These are phyloP conservation scores for Tragelaphus scriptus DNA, from an alignment of 2,113 vertebrate species.

Conservation along the genomic window DNA sequence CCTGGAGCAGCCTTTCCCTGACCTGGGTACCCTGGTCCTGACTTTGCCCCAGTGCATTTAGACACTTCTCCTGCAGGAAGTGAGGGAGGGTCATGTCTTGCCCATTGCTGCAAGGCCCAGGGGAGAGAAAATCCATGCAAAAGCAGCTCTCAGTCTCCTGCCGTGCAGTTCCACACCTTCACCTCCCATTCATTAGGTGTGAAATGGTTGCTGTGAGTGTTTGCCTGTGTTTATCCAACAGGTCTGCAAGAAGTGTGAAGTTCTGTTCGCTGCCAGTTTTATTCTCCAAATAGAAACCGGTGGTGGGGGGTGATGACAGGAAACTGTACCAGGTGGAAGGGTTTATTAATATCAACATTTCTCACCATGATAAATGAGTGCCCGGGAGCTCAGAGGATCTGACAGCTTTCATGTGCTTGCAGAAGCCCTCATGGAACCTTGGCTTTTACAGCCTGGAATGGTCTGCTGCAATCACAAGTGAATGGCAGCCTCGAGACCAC, in stretches of 20 bases:
- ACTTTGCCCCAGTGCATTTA: not conserved
- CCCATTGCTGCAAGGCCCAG: not conserved
- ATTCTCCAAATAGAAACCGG: conserved; percentile 37
- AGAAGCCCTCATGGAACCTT: not conserved
- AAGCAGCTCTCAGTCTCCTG: not conserved
- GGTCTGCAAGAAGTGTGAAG: conserved; percentile 10
- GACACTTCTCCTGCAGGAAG: not conserved
- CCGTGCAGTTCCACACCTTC: not conserved
- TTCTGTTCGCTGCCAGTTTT: not conserved
- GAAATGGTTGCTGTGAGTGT: conserved; percentile 9
- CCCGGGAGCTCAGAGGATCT: not conserved
- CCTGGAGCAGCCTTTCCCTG: too few relatives aligned
- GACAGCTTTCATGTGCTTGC: not conserved
- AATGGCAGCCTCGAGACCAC: not conserved
- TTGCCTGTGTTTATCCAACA: conserved; percentile 43
- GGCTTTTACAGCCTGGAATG: not conserved
- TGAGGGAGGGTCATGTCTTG: not conserved
- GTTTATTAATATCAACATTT: conserved; percentile 30
- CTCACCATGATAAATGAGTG: conserved; percentile 27
- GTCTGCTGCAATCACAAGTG: not conserved
- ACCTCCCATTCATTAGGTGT: not conserved
- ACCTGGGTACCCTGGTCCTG: not conserved
- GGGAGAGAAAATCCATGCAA: not conserved
- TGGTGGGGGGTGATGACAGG: not conserved
- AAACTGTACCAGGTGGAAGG: not conserved